Evolutionary conservation across 2,888 invertebrate species (phyloP), one percentile per base, ranked within the genome.

Genomic region (Dasysyrphus albostriatus): DNA sequence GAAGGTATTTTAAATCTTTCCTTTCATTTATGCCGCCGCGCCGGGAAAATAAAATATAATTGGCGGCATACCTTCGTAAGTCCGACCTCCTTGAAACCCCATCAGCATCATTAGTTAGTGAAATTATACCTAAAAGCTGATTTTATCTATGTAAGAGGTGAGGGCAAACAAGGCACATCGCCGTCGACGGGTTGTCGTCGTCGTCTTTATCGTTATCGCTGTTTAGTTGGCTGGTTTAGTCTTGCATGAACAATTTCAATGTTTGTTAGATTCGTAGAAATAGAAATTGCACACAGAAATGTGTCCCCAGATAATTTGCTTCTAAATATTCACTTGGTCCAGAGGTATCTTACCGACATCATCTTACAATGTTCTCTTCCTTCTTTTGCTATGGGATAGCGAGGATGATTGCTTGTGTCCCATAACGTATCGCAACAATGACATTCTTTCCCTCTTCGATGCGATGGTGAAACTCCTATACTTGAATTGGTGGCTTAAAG

Each of bases 51-150:
- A 61, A 83, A 79, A 69, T 63, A 80, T 84, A 80, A 84, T 84
- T 84, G 84, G 75, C 84, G 72, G 72, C 72, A 72, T 76, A 59
- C 65, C 75, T 70, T 51, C 54, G 67, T 76, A 51, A 39, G 39
- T 24, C 39, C 39, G 51, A 54, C 51, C 69, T 67, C 19, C 65
- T 19, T 34, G 24, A 16, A 42, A 80, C 59, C 70, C 78, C 70
- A 84, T 65, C 76, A 67, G 72, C 76, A 76, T 81, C 81, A 84
- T 84, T 80, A 81, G 76, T 81, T 81, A 61, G 84, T 81, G 76
- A 84, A 84, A 84, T 84, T 84, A 81, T 76, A 84, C 81, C 54
- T 56, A 19, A 51, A 74, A 58, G 70, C 49, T 59, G 81, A 84
- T 84, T 16, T 72, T 67, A 84, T 81, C 76, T 51, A 19, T 32